These are phyloP conservation scores for Cotesia typhae DNA, from an alignment of 1,140 invertebrate genomes.

Conservation along the genomic window DNA sequence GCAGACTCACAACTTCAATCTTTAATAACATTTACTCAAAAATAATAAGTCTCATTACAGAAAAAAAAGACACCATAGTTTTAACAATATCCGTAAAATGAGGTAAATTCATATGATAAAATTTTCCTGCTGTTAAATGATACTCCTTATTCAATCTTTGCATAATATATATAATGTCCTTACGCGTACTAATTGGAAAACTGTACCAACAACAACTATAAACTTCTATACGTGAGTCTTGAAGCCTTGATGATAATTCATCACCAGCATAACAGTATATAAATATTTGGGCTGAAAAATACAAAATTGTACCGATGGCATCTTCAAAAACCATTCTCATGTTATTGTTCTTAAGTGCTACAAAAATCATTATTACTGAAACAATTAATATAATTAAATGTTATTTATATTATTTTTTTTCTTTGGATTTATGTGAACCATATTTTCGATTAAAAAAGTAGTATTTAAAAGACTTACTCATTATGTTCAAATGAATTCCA, in stretches of 20 bases:
- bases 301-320: too few relatives aligned
- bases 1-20: too few relatives aligned
- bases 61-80: slow-evolving; percentile 26
- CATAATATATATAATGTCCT: slow-evolving; percentile 13
- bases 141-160: slow-evolving; percentile 12
- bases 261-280: slow-evolving; percentile 20
- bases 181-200: not conserved
- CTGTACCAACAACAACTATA: slow-evolving; percentile 32
- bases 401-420: too few relatives aligned
- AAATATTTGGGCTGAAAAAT: slow-evolving; percentile 13
- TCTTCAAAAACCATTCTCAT: too few relatives aligned
- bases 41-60: slow-evolving; percentile 15
- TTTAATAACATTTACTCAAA: not conserved
- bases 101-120: slow-evolving; percentile 15
- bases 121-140: slow-evolving; percentile 22
- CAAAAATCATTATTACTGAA: too few relatives aligned
- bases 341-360: too few relatives aligned
- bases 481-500: too few relatives aligned
- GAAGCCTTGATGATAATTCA: not conserved
- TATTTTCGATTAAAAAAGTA: too few relatives aligned
- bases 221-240: slow-evolving; percentile 19
- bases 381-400: too few relatives aligned
- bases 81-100: slow-evolving; percentile 17
- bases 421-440: too few relatives aligned
- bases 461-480: too few relatives aligned